Evolutionary conservation across 2,888 invertebrate species (phyloP).

Genomic region (Sminthurinus aureus): DNA sequence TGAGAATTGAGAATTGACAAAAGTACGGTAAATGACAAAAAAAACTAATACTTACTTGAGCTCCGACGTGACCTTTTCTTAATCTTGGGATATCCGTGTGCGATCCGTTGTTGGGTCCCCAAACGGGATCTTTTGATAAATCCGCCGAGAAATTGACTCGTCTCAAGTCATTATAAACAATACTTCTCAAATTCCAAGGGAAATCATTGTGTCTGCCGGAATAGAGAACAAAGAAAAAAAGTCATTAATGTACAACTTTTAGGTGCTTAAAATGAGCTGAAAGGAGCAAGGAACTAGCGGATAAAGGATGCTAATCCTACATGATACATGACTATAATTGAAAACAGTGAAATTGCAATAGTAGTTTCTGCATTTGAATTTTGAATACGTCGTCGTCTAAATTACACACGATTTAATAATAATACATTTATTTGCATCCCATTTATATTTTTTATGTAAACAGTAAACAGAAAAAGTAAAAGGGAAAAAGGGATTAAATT

Average conservation of each 20-base stretch:
- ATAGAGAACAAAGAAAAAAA: slow-evolving; percentile 17
- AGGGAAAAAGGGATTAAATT: neutral
- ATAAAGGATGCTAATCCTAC: neutral
- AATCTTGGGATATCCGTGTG: slow-evolving; percentile 65
- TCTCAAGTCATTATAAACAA: slow-evolving; percentile 61
- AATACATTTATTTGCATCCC: too few relatives aligned
- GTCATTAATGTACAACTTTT: neutral
- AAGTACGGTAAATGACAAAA: too few relatives aligned
- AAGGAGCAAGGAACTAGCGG: neutral
- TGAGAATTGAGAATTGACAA: too few relatives aligned
- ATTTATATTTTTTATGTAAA: too few relatives aligned
- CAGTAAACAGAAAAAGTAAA: neutral
- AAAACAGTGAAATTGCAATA: too few relatives aligned
- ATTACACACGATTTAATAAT: too few relatives aligned
- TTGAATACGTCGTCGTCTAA: too few relatives aligned
- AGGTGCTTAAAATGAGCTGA: neutral
- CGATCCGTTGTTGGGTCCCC: slow-evolving; percentile 52
- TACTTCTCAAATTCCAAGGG: slow-evolving; percentile 61
- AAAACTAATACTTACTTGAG: slow-evolving; percentile 61
- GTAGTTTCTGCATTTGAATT: too few relatives aligned
- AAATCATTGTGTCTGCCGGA: slow-evolving; percentile 63
- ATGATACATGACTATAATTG: neutral
- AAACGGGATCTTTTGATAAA: slow-evolving; percentile 60
- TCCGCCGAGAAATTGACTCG: slow-evolving; percentile 60
- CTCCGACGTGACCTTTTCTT: slow-evolving; percentile 63